phyloP scores from a whole-genome alignment of 2,797 vertebrate species.

The Carduelis carduelis region DNA sequence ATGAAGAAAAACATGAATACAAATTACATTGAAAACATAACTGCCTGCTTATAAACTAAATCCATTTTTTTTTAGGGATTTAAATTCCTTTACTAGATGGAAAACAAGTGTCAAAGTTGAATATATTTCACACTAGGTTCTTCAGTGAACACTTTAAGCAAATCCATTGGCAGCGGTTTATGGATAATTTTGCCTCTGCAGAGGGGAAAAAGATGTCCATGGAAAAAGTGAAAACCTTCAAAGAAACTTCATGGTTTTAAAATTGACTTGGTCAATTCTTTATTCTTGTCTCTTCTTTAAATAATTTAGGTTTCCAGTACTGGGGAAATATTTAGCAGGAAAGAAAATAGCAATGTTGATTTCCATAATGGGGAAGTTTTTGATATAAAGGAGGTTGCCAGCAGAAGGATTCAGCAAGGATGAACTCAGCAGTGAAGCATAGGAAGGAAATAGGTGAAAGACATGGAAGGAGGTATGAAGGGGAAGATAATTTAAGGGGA shows the following conservation, averaged over 20 bases:
- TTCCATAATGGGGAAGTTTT: not conserved
- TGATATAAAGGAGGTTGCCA: not conserved
- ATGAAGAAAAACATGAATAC: not conserved
- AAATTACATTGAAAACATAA: not conserved
- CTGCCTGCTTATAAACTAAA: not conserved
- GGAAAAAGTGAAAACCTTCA: slow-evolving; percentile 52
- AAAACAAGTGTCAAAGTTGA: slow-evolving; percentile 19
- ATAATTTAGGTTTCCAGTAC: not conserved
- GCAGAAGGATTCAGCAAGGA: not conserved
- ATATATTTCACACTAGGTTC: slow-evolving; percentile 45
- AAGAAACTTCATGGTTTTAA: slow-evolving; percentile 50
- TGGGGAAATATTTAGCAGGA: not conserved
- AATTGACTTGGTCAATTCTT: not conserved
- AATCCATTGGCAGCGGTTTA: slow-evolving; percentile 31
- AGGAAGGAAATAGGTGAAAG: not conserved
- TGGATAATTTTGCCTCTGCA: slow-evolving; percentile 53
- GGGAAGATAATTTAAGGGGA: not conserved
- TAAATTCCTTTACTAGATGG: slow-evolving; percentile 19
- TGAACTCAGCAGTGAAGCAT: not conserved
- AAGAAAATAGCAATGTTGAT: not conserved
- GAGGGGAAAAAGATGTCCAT: not conserved
- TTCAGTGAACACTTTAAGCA: slow-evolving; percentile 23
- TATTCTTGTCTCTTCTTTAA: not conserved
- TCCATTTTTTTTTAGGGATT: not conserved
- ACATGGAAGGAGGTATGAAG: not conserved